Evolutionary conservation across 2,888 invertebrate species (phyloP).

Genomic region (Tachystola acroxantha): DNA sequence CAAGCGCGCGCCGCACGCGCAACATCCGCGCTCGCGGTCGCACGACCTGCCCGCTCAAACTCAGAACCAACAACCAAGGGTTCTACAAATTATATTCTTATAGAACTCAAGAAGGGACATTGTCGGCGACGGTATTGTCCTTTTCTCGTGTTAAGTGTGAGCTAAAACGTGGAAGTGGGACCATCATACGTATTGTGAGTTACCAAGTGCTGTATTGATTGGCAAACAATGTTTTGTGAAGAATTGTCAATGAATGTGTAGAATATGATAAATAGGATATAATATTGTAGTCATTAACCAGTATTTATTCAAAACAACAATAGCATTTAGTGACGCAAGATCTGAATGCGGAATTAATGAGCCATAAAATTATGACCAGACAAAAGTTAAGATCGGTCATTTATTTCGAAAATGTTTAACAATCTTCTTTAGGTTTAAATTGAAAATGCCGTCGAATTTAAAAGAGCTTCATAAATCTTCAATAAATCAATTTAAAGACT

Average conservation of each 20-base stretch:
- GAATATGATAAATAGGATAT: slow-evolving; percentile 14
- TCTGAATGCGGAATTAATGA: background rate
- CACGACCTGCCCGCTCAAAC: slow-evolving; percentile 50
- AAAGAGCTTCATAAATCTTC: too few relatives aligned
- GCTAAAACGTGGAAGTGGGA: slow-evolving; percentile 9
- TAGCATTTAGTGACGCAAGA: background rate
- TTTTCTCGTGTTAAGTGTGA: slow-evolving; percentile 23
- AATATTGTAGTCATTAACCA: slow-evolving; percentile 33
- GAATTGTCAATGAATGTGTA: slow-evolving; percentile 19
- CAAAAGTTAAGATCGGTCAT: too few relatives aligned
- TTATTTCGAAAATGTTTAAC: too few relatives aligned
- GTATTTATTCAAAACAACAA: slow-evolving; percentile 29
- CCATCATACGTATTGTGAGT: slow-evolving; percentile 31
- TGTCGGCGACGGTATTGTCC: slow-evolving; percentile 39
- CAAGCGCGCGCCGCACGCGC: slow-evolving; percentile 32
- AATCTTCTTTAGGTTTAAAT: too few relatives aligned
- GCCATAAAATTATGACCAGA: too few relatives aligned
- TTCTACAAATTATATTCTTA: slow-evolving; percentile 73
- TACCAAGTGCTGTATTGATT: slow-evolving; percentile 42
- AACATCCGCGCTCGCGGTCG: slow-evolving; percentile 47
- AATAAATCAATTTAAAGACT: too few relatives aligned
- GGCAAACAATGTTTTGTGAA: slow-evolving; percentile 14
- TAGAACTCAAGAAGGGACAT: slow-evolving; percentile 52
- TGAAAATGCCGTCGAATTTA: too few relatives aligned
- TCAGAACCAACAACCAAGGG: slow-evolving; percentile 52